phyloP scores from a whole-genome alignment of 2,888 invertebrate genomes.

The Sylvicola fuscatus region DNA sequence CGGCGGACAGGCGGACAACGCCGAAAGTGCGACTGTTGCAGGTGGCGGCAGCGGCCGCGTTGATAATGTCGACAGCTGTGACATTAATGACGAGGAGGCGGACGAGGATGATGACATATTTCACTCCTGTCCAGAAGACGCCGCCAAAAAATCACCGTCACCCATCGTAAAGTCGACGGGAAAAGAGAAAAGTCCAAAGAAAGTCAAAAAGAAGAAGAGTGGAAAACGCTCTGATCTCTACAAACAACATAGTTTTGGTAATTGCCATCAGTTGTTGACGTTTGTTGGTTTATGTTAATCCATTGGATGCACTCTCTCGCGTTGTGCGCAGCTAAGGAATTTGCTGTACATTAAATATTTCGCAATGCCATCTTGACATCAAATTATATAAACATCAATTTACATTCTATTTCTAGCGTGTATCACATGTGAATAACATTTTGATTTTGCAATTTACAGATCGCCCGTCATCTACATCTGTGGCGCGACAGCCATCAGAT shows the following conservation, averaged over 20 bases:
- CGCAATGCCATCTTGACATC: too few relatives aligned
- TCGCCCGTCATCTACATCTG: conserved; percentile 21
- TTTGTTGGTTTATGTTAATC: not conserved
- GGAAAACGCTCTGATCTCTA: conserved; percentile 15
- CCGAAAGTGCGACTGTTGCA: too few relatives aligned
- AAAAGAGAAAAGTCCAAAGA: conserved; percentile 14
- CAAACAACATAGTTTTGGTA: conserved; percentile 20
- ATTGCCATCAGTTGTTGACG: conserved; percentile 6
- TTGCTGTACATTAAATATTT: too few relatives aligned
- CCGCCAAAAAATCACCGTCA: conserved; percentile 13
- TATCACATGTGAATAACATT: too few relatives aligned
- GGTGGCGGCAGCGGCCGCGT: too few relatives aligned
- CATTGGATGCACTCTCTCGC: conserved; percentile 3
- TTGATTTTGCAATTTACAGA: conserved; percentile 11
- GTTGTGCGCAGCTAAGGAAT: too few relatives aligned
- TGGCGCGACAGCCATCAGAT: conserved; percentile 24
- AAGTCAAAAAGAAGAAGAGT: conserved; percentile 14
- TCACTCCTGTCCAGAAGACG: conserved; percentile 3
- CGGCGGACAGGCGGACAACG: too few relatives aligned
- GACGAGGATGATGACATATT: conserved; percentile 1
- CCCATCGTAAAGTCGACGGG: conserved; percentile 12
- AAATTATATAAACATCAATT: too few relatives aligned
- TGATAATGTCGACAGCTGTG: too few relatives aligned
- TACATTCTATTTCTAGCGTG: too few relatives aligned
- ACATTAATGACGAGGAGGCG: too few relatives aligned